Evolutionary conservation across 2,888 invertebrate species (phyloP).

Genomic region (Cheilosia variabilis): DNA sequence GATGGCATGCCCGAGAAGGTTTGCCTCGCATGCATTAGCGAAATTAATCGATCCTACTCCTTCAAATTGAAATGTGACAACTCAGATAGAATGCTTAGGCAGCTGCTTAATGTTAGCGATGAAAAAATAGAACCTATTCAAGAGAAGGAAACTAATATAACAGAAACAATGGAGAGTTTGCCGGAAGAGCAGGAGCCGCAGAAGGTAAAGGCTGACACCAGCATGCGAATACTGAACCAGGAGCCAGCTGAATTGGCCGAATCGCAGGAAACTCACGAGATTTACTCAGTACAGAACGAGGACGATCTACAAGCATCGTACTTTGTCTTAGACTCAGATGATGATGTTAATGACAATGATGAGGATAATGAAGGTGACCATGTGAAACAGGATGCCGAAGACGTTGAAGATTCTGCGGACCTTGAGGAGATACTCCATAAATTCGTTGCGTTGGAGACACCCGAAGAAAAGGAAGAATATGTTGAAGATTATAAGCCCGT

Average conservation of each 20-base stretch:
- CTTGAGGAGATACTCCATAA: background rate
- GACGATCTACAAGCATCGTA: constrained; percentile 32
- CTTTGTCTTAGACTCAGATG: constrained; percentile 21
- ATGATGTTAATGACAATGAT: constrained; percentile 17
- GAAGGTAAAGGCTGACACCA: constrained; percentile 23
- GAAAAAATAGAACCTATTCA: constrained; percentile 64
- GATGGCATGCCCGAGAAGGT: constrained; percentile 83
- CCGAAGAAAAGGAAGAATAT: constrained; percentile 20
- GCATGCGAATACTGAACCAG: constrained; percentile 28
- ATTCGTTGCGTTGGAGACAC: background rate
- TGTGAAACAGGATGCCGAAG: constrained; percentile 4
- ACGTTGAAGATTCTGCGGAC: background rate
- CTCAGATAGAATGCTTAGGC: constrained; percentile 81
- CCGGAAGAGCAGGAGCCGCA: constrained; percentile 17
- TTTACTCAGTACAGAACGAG: constrained; percentile 12
- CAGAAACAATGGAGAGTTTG: constrained; percentile 63
- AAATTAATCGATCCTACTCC: constrained; percentile 82
- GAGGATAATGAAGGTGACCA: constrained; percentile 9
- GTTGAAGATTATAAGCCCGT: constrained; percentile 1
- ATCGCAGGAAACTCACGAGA: constrained; percentile 1
- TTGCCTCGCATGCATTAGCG: constrained; percentile 82
- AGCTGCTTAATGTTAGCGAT: constrained; percentile 77
- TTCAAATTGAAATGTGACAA: constrained; percentile 83
- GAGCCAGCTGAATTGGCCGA: constrained; percentile 7
- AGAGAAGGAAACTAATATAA: constrained; percentile 69